Conservation (phyloP, 1,140 invertebrate genomes). For the Drosophila pallidifrons region DNA sequence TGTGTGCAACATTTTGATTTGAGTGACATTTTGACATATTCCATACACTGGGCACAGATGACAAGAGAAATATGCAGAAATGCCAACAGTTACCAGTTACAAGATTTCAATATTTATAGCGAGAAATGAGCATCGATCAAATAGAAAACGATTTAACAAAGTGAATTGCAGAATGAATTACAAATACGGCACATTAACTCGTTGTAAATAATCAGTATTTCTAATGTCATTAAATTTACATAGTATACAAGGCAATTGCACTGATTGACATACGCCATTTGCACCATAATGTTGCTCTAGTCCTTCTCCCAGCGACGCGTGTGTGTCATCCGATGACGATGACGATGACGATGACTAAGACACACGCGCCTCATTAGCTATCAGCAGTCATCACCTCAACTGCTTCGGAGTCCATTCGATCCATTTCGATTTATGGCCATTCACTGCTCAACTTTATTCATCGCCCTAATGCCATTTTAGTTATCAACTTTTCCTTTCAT, state of each 20-base stretch:
- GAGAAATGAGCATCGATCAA: constrained; percentile 8
- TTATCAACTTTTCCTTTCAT: constrained; percentile 36
- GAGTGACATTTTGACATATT: constrained; percentile 23
- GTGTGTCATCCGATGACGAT: constrained; percentile 9
- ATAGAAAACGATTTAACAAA: background rate
- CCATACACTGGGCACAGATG: background rate
- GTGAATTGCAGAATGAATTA: too few relatives aligned
- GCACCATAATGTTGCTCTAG: background rate
- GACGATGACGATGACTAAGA: constrained; percentile 17
- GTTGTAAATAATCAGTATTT: too few relatives aligned
- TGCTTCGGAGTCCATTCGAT: constrained; percentile 8
- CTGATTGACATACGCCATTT: constrained; percentile 9
- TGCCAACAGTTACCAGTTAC: background rate
- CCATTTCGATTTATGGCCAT: constrained; percentile 40
- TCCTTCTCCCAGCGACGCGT: background rate
- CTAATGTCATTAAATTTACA: background rate
- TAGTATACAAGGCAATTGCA: background rate
- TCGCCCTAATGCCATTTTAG: constrained; percentile 30
- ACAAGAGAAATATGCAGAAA: constrained; percentile 1
- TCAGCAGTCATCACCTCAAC: constrained; percentile 26
- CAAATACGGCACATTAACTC: too few relatives aligned
- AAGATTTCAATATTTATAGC: background rate
- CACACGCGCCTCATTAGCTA: constrained; percentile 41
- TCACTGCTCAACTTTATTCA: constrained; percentile 38
- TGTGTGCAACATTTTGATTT: constrained; percentile 2